Percentiles rank a stretch among this genome's conserved stretches.
These are phyloP conservation scores for Chromis chromis DNA, from an alignment of 2,797 vertebrate genomes.

Conservation along the genomic window DNA sequence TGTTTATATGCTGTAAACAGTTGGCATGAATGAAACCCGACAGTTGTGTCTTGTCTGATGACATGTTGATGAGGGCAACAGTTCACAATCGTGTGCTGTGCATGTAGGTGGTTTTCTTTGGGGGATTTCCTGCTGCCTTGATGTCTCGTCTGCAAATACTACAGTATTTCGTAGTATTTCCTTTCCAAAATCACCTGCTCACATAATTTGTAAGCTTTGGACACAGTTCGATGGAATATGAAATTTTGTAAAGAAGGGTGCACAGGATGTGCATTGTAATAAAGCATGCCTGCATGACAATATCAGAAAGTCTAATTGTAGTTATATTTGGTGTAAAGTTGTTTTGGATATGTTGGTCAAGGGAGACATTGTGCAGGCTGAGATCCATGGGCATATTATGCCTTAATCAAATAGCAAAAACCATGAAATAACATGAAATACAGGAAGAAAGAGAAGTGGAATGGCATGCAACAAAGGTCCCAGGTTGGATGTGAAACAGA, in stretches of 20 bases:
- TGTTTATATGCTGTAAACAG: not conserved
- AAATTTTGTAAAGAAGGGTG: not conserved
- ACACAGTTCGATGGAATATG: not conserved
- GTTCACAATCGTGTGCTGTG: not conserved
- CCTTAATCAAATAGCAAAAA: too few species aligned
- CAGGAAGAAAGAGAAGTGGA: not conserved
- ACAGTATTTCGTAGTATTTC: conserved; percentile 20
- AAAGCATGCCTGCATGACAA: not conserved
- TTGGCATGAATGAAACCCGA: not conserved
- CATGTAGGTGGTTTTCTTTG: conserved; percentile 23
- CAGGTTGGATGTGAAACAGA: not conserved
- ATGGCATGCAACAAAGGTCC: not conserved
- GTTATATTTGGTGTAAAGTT: not conserved
- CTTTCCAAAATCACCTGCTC: conserved; percentile 4
- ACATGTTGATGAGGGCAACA: not conserved
- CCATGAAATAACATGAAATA: too few species aligned
- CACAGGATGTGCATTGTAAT: not conserved
- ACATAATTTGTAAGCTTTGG: not conserved
- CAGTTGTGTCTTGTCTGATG: not conserved
- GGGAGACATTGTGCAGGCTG: not conserved
- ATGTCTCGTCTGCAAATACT: not conserved
- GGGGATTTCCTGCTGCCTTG: conserved; percentile 33
- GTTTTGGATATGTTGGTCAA: not conserved
- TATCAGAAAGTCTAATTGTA: not conserved
- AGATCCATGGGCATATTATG: not conserved